Evolutionary conservation across 2,888 invertebrate species (phyloP).

Genomic region (Tigriopus californicus): DNA sequence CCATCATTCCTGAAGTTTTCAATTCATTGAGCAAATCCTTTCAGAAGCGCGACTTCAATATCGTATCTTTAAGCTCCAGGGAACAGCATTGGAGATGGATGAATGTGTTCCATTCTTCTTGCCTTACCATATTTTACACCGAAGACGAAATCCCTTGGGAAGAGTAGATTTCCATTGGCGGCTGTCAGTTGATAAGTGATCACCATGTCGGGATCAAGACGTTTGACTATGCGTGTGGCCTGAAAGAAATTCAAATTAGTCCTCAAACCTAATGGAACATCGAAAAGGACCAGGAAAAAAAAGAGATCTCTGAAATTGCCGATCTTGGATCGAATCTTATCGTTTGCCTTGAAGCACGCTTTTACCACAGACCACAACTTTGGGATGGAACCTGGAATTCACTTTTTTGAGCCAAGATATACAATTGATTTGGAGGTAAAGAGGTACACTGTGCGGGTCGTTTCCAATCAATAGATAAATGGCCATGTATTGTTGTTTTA

Average conservation of each 20-base stretch:
- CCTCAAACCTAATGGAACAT: not conserved
- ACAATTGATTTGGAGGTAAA: too few species aligned
- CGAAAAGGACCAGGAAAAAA: not conserved
- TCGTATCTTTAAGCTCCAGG: not conserved
- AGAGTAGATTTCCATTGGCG: not conserved
- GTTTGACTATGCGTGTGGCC: not conserved
- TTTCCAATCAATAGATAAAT: too few species aligned
- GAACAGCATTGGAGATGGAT: too few species aligned
- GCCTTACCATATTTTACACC: not conserved
- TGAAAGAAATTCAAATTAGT: not conserved
- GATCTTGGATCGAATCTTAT: too few species aligned
- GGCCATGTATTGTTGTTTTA: too few species aligned
- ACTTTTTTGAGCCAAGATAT: too few species aligned
- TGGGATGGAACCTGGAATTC: too few species aligned
- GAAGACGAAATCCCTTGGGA: not conserved
- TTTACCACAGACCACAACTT: too few species aligned
- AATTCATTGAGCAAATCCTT: not conserved
- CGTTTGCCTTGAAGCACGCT: too few species aligned
- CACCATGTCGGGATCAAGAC: not conserved
- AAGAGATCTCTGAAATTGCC: too few species aligned
- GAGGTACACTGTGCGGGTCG: too few species aligned
- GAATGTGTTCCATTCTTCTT: not conserved
- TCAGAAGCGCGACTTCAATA: not conserved
- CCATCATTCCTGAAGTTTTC: not conserved
- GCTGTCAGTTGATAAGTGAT: not conserved